A percentile compares a stretch with the other conserved stretches of the same genome.
phyloP scores from a whole-genome alignment of 53 echinoderm and acorn worm species.

The Paracentrotus lividus region DNA sequence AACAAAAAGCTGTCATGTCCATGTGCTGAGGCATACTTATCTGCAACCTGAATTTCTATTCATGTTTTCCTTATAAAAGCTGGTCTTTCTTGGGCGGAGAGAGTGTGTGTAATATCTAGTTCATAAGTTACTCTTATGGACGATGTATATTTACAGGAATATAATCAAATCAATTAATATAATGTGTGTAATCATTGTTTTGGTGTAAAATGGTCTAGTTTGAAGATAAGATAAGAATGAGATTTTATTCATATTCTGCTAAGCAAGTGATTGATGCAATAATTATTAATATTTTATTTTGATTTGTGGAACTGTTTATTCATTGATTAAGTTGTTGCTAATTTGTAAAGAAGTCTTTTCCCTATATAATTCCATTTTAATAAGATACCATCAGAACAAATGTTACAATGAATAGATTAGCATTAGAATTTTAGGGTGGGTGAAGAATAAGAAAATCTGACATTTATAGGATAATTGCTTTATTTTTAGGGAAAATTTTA shows the following conservation, averaged over 20 bases:
- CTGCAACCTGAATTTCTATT: too few species aligned
- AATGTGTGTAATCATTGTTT: neutral
- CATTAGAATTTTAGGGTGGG: too few species aligned
- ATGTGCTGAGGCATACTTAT: too few species aligned
- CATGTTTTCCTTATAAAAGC: neutral
- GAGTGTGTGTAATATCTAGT: neutral
- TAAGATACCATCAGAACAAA: too few species aligned
- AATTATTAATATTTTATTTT: constrained; percentile 48
- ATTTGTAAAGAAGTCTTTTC: neutral
- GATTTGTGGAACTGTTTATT: constrained; percentile 38
- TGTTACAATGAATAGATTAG: too few species aligned
- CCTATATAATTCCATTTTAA: too few species aligned
- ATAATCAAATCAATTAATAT: neutral
- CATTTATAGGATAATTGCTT: too few species aligned
- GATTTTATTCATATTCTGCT: neutral
- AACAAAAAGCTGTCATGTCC: too few species aligned
- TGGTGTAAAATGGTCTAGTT: neutral
- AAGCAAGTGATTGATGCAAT: constrained; percentile 31
- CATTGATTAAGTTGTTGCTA: neutral
- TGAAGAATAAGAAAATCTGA: too few species aligned
- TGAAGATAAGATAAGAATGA: neutral
- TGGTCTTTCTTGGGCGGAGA: neutral
- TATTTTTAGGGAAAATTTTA: too few species aligned
- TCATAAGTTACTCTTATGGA: neutral
- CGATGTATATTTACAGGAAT: neutral